Conservation (phyloP, 2,888 invertebrate genomes). For the Hofmannophila pseudospretella region DNA sequence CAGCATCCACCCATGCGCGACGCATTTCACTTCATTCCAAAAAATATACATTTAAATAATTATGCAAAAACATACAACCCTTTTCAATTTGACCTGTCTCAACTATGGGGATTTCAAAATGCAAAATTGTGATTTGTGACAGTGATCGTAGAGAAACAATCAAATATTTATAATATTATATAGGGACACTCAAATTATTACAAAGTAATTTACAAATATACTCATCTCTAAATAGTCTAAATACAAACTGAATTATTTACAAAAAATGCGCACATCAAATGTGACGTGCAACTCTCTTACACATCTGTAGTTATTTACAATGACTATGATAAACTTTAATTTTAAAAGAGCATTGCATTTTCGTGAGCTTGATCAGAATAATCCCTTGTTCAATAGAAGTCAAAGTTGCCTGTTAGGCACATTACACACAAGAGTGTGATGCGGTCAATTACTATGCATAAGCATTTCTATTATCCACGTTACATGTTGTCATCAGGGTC, state of each 20-base stretch:
- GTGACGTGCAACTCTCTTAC: constrained; percentile 58
- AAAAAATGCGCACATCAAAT: constrained; percentile 60
- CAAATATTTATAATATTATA: constrained; percentile 40
- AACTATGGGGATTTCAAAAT: constrained; percentile 52
- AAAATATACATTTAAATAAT: constrained; percentile 42
- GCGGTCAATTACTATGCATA: constrained; percentile 26
- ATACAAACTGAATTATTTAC: constrained; percentile 73
- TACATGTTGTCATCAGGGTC: constrained; percentile 12
- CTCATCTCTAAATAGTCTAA: constrained; percentile 66
- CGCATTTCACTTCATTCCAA: constrained; percentile 46
- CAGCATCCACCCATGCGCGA: constrained; percentile 56
- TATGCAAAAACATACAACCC: constrained; percentile 59
- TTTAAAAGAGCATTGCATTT: constrained; percentile 69
- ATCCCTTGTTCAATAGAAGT: constrained; percentile 61
- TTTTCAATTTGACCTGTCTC: constrained; percentile 55
- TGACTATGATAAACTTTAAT: constrained; percentile 70
- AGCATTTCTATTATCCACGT: constrained; percentile 12
- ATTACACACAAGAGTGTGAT: constrained; percentile 25
- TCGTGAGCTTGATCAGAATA: constrained; percentile 69
- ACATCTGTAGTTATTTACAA: constrained; percentile 72
- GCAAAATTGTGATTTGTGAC: constrained; percentile 74
- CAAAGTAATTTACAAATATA: constrained; percentile 73
- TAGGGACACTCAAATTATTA: constrained; percentile 69
- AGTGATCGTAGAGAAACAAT: constrained; percentile 64
- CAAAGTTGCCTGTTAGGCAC: constrained; percentile 24